A percentile compares a stretch with the other conserved stretches of the same genome.
Conservation (phyloP, 2,113 vertebrate genomes). For the Laticauda laticaudata region DNA sequence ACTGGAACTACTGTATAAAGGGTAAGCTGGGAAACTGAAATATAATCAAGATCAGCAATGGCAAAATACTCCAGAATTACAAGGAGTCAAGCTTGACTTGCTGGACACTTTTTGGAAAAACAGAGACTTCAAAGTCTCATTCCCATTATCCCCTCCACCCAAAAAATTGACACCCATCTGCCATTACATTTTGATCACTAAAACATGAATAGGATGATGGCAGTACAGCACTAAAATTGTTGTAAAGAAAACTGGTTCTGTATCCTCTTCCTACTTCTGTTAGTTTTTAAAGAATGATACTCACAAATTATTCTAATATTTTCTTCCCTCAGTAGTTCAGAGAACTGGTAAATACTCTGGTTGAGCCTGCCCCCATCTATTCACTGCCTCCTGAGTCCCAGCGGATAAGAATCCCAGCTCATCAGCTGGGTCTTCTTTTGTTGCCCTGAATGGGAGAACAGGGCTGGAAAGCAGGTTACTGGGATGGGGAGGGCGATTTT, state of each 20-base stretch:
- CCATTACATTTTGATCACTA: not conserved
- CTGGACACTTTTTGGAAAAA: not conserved
- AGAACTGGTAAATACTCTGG: too few relatives aligned
- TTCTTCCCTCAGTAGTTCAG: not conserved
- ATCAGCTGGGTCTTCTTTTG: too few relatives aligned
- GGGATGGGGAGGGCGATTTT: too few relatives aligned
- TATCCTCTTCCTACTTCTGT: not conserved
- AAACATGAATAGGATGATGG: not conserved
- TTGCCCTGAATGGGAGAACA: too few relatives aligned
- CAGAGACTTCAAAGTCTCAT: not conserved
- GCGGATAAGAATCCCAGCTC: too few relatives aligned
- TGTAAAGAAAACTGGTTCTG: not conserved
- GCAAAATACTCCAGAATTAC: not conserved
- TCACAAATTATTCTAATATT: constrained; percentile 28
- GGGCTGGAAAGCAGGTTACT: too few relatives aligned
- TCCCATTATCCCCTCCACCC: not conserved
- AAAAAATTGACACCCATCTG: not conserved
- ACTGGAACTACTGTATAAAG: not conserved
- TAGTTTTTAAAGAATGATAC: constrained; percentile 1
- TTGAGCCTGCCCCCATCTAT: too few relatives aligned
- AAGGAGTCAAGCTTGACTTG: not conserved
- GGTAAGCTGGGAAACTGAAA: not conserved
- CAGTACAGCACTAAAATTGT: not conserved
- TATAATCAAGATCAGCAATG: not conserved
- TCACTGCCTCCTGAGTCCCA: too few relatives aligned